phyloP scores from a whole-genome alignment of 1,140 invertebrate genomes.

The Elysia chlorotica region DNA sequence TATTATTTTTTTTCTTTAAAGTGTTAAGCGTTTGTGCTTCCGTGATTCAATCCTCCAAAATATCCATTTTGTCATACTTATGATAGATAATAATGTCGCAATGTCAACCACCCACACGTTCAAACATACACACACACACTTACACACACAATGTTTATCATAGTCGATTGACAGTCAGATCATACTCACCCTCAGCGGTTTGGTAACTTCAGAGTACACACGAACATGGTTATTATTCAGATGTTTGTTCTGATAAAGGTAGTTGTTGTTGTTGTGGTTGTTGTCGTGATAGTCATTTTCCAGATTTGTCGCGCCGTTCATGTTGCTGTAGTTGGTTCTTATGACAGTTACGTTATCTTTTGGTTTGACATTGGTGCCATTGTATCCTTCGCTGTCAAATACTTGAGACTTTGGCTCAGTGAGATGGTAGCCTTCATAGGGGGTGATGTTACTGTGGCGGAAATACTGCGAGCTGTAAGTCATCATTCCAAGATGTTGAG shows the following conservation, averaged over 20 bases:
- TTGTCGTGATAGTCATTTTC: background rate
- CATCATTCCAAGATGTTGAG: constrained; percentile 95
- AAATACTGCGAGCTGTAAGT: constrained; percentile 84
- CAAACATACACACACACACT: too few relatives aligned
- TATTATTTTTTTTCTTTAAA: too few relatives aligned
- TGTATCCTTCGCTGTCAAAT: background rate
- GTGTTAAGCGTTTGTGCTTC: too few relatives aligned
- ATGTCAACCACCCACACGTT: too few relatives aligned
- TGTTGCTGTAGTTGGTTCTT: background rate
- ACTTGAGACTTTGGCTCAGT: background rate
- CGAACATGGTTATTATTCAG: background rate
- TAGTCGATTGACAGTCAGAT: too few relatives aligned
- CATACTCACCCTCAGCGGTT: background rate
- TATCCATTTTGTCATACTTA: too few relatives aligned
- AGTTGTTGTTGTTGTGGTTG: background rate
- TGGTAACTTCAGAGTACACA: background rate
- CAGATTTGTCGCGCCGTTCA: background rate
- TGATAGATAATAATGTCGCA: too few relatives aligned
- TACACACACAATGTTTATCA: too few relatives aligned
- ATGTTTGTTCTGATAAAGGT: background rate
- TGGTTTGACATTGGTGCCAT: background rate
- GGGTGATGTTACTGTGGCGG: background rate
- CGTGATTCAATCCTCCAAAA: too few relatives aligned
- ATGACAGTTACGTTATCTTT: background rate
- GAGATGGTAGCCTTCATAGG: background rate